Evolutionary conservation across 1,140 invertebrate genomes (phyloP).

Genomic region (Apis florea): DNA sequence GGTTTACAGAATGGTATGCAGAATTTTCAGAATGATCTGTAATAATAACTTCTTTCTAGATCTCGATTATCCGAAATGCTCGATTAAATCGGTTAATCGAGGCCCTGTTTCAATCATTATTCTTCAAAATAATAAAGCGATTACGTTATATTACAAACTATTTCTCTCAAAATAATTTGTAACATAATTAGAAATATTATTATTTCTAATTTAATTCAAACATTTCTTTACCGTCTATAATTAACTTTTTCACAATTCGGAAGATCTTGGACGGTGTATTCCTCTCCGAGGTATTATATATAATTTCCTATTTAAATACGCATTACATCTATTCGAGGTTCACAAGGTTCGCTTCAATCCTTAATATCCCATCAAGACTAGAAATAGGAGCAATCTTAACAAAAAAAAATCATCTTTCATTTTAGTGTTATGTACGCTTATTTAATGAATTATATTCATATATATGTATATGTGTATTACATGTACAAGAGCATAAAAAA

Average conservation of each 20-base stretch:
- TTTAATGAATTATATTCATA: background rate
- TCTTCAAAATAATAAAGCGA: too few relatives aligned
- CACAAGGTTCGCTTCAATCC: conserved; percentile 1
- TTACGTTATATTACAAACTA: too few relatives aligned
- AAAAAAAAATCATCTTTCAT: background rate
- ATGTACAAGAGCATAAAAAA: background rate
- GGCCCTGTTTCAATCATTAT: too few relatives aligned
- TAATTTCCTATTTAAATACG: conserved; percentile 14
- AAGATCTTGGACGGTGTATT: conserved; percentile 4
- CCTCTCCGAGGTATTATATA: background rate
- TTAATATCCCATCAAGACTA: conserved; percentile 33
- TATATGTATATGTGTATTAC: conserved; percentile 8
- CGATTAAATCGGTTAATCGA: too few relatives aligned
- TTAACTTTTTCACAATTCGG: background rate
- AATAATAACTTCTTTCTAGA: too few relatives aligned
- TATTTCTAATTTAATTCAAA: too few relatives aligned
- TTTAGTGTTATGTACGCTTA: conserved; percentile 21
- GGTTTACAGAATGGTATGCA: too few relatives aligned
- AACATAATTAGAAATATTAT: too few relatives aligned
- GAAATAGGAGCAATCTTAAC: conserved; percentile 15
- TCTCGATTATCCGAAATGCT: too few relatives aligned
- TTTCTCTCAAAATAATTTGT: too few relatives aligned
- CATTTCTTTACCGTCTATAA: background rate
- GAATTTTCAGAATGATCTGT: too few relatives aligned
- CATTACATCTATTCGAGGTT: conserved; percentile 14